phyloP scores from a whole-genome alignment of 1,140 invertebrate species.

The Thaumetopoea pityocampa region DNA sequence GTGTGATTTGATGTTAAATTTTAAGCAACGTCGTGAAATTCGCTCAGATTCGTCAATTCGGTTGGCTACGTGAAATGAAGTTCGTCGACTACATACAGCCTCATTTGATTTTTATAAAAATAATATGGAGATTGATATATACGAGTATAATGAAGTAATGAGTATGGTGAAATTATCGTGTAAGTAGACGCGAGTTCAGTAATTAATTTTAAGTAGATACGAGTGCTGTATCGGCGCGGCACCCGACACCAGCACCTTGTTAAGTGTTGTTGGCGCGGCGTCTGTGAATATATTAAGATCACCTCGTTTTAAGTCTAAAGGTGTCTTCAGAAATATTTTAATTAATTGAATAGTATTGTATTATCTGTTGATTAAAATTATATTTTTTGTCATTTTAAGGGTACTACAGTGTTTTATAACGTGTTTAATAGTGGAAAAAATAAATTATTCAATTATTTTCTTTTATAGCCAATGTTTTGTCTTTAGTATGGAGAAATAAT shows the following conservation, averaged over 20 bases:
- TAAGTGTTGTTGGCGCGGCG: no score
- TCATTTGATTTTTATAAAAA: constrained; percentile 4
- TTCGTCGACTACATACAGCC: constrained; percentile 7
- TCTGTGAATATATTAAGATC: no score
- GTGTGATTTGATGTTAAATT: constrained; percentile 54
- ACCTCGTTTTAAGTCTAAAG: no score
- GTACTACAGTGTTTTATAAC: constrained; percentile 63
- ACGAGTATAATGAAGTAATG: constrained; percentile 13
- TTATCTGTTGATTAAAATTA: constrained; percentile 15
- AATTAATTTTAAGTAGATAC: constrained; percentile 18
- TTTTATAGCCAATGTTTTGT: constrained; percentile 40
- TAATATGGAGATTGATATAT: constrained; percentile 12
- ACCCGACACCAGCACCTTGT: constrained; percentile 4
- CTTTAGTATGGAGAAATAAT: constrained; percentile 6
- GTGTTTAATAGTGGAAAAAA: constrained; percentile 55
- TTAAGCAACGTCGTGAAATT: constrained; percentile 31
- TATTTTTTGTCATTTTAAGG: constrained; percentile 49
- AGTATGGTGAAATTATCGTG: constrained; percentile 13
- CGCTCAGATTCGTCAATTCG: constrained; percentile 26
- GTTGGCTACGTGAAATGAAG: constrained; percentile 3
- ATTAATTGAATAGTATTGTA: constrained; percentile 6
- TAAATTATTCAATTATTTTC: constrained; percentile 51
- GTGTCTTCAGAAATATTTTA: no score
- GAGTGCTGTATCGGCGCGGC: constrained; percentile 9
- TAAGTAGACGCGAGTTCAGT: constrained; percentile 17